Evolutionary conservation across 2,888 invertebrate genomes (phyloP).

Genomic region (Apamea monoglypha): DNA sequence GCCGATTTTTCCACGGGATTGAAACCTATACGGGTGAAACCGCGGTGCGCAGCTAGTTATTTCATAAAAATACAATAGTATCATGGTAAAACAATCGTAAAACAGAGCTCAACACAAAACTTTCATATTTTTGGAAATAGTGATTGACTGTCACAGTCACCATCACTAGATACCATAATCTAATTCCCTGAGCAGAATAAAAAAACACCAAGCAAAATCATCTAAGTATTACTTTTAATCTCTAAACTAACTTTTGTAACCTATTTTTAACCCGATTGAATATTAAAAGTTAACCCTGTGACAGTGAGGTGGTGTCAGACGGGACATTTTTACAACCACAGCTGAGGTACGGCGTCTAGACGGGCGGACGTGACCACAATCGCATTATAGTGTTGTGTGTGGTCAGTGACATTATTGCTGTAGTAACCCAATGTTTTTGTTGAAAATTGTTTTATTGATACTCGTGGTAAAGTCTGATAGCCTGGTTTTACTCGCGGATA

Average conservation of each 20-base stretch:
- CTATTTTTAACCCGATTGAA: slow-evolving; percentile 48
- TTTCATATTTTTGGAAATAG: no score
- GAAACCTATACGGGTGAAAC: no score
- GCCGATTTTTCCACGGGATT: no score
- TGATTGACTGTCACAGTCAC: background rate
- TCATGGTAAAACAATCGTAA: no score
- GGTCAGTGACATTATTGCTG: slow-evolving; percentile 66
- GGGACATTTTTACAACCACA: slow-evolving; percentile 66
- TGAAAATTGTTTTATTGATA: slow-evolving; percentile 20
- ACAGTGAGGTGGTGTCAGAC: slow-evolving; percentile 50
- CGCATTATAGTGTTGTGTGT: slow-evolving; percentile 65
- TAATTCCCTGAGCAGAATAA: slow-evolving; percentile 26
- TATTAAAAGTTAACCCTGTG: slow-evolving; percentile 45
- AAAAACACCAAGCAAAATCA: background rate
- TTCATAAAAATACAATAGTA: background rate
- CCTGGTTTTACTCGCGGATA: background rate
- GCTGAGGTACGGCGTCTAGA: slow-evolving; percentile 65
- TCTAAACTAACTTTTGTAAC: slow-evolving; percentile 25
- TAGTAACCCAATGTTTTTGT: slow-evolving; percentile 9
- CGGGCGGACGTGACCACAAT: slow-evolving; percentile 66
- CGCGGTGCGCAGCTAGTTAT: background rate
- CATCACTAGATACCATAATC: background rate
- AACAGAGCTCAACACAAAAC: no score
- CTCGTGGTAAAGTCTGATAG: background rate
- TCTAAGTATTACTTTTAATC: background rate